Conservation (phyloP, 2,113 vertebrate species). For the Chloroceryle aenea region DNA sequence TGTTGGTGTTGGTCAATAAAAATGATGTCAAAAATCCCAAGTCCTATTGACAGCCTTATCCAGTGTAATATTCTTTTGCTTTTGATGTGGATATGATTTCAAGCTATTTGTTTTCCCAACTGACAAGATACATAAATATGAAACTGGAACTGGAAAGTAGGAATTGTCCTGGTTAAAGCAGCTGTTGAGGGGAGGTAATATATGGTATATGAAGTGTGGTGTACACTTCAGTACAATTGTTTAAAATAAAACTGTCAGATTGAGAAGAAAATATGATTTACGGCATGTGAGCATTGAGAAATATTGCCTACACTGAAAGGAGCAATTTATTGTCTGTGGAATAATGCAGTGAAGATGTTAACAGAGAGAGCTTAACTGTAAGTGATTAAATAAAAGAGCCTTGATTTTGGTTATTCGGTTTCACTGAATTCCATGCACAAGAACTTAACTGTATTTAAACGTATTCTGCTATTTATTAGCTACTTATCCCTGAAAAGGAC, state of each 20-base stretch:
- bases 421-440: background rate
- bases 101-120: conserved; percentile 5
- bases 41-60: background rate
- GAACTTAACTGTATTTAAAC: background rate
- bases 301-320: background rate
- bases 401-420: conserved; percentile 33
- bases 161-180: background rate
- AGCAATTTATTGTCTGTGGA: conserved; percentile 5
- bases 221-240: background rate
- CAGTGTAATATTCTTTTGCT: background rate
- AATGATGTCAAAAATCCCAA: background rate
- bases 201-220: background rate
- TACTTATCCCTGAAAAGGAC: background rate
- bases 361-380: background rate
- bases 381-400: conserved; percentile 21
- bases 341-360: conserved; percentile 10
- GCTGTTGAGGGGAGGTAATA: background rate
- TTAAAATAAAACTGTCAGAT: conserved; percentile 37
- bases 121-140: conserved; percentile 15
- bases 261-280: conserved; percentile 36
- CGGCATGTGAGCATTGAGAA: background rate
- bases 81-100: background rate
- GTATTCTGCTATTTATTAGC: conserved; percentile 37
- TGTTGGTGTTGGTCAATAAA: background rate
- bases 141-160: background rate